Conservation (phyloP, 2,888 invertebrate genomes). For the Adelphocoris suturalis region DNA sequence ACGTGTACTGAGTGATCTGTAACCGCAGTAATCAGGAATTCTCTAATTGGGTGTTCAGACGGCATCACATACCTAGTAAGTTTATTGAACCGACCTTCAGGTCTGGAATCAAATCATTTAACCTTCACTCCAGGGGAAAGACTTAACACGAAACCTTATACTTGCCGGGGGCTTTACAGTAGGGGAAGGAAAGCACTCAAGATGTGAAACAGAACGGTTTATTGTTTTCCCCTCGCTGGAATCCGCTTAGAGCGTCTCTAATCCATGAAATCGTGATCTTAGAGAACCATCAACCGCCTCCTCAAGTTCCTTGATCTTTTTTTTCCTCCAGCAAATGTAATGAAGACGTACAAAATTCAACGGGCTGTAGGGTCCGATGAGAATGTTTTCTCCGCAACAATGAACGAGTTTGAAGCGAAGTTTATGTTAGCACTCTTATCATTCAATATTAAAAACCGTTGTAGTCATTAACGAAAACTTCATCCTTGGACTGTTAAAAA, state of each 20-base stretch:
- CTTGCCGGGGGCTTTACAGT: neutral
- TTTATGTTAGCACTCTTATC: too few species aligned
- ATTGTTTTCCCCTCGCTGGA: neutral
- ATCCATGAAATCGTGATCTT: slow-evolving; percentile 37
- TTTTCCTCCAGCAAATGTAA: neutral
- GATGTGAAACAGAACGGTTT: slow-evolving; percentile 9
- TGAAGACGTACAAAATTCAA: neutral
- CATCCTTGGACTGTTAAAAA: too few species aligned
- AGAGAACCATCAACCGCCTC: neutral
- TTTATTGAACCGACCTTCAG: neutral
- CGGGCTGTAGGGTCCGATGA: neutral
- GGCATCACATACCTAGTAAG: too few species aligned
- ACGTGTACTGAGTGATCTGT: too few species aligned
- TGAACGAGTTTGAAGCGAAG: too few species aligned
- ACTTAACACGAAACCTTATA: neutral
- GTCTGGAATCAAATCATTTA: neutral
- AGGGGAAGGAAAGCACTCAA: neutral
- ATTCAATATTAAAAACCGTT: too few species aligned
- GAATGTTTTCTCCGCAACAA: neutral
- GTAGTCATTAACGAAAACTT: too few species aligned
- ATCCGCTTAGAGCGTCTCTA: slow-evolving; percentile 6
- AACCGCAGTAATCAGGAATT: too few species aligned
- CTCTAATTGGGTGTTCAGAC: too few species aligned
- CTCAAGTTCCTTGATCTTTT: neutral
- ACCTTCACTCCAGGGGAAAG: neutral